These are phyloP conservation scores for Pristionchus pacificus DNA, from an alignment of 1,140 invertebrate species.

Conservation along the genomic window DNA sequence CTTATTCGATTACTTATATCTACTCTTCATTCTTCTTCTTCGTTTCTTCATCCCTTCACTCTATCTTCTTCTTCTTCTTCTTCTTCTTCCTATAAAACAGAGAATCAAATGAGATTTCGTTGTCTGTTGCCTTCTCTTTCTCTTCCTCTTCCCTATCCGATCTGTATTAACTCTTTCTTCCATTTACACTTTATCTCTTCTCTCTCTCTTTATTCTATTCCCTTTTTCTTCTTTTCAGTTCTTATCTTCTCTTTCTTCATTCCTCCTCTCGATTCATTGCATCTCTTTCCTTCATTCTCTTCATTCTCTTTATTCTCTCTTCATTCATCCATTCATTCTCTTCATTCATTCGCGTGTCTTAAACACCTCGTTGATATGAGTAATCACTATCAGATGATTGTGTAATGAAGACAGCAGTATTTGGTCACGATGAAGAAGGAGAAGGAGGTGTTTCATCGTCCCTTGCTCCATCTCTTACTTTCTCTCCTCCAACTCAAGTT, in stretches of 20 bases:
- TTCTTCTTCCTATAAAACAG: background rate
- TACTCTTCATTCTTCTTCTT: background rate
- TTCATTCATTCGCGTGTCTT: background rate
- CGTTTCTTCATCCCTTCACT: no score
- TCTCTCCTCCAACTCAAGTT: slow-evolving; percentile 43
- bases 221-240: background rate
- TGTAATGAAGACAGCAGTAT: slow-evolving; percentile 50
- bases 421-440: slow-evolving; percentile 41
- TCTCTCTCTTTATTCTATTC: slow-evolving; percentile 5
- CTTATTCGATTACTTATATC: slow-evolving; percentile 16
- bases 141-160: background rate
- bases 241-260: background rate
- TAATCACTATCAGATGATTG: background rate
- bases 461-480: slow-evolving; percentile 45
- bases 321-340: background rate
- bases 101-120: background rate
- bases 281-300: no score
- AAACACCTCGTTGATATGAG: background rate
- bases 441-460: slow-evolving; percentile 25
- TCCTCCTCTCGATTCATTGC: no score
- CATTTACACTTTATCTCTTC: slow-evolving; percentile 1
- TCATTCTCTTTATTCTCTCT: background rate
- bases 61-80: slow-evolving; percentile 11
- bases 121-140: slow-evolving; percentile 7
- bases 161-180: background rate